Evolutionary conservation across 2,797 vertebrate species (phyloP).

Genomic region (Lophotriccus pileatus): DNA sequence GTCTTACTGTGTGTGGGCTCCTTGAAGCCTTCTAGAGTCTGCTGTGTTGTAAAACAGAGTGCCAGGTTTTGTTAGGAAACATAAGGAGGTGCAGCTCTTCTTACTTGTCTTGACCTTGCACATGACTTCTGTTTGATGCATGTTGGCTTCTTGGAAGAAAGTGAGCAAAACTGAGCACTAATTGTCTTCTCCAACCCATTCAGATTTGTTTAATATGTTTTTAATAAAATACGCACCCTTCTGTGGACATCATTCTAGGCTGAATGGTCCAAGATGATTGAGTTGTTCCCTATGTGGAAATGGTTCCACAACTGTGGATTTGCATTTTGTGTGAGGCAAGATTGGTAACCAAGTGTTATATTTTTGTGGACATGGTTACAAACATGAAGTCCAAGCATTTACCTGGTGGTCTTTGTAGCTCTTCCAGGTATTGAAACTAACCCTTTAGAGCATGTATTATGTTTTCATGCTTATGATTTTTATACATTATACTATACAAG

Average conservation of each 20-base stretch:
- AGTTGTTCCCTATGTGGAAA: background rate
- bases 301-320: background rate
- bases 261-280: background rate
- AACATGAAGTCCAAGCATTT: background rate
- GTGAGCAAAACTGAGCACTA: background rate
- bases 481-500: background rate
- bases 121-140: background rate
- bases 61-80: background rate
- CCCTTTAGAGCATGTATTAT: background rate
- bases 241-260: background rate
- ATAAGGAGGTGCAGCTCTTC: background rate
- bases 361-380: background rate
- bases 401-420: background rate
- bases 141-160: background rate
- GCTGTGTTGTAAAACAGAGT: background rate
- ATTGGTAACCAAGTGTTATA: background rate
- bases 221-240: background rate
- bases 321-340: background rate
- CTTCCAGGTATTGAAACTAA: background rate
- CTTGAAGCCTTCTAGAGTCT: background rate
- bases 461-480: background rate
- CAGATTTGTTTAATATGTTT: fast-evolving
- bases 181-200: background rate
- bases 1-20: background rate
- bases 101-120: background rate